phyloP scores from a whole-genome alignment of 1,140 invertebrate genomes.

The Copidosoma floridanum region DNA sequence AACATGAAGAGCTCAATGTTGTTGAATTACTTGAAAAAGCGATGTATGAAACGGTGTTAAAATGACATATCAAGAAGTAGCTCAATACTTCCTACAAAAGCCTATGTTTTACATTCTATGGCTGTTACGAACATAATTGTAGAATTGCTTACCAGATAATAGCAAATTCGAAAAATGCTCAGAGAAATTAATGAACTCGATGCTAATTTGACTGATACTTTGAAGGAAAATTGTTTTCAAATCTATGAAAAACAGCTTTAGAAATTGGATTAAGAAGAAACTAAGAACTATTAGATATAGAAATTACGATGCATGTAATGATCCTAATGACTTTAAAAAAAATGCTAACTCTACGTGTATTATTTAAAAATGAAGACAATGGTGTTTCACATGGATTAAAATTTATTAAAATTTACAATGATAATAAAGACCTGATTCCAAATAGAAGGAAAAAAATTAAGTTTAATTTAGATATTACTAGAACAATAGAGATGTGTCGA shows the following conservation, averaged over 20 bases:
- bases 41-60: too few relatives aligned
- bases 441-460: constrained; percentile 12
- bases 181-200: too few relatives aligned
- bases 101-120: constrained; percentile 31
- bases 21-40: too few relatives aligned
- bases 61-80: constrained; percentile 52
- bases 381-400: constrained; percentile 37
- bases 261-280: constrained; percentile 32
- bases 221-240: constrained; percentile 38
- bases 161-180: constrained; percentile 35
- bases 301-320: constrained; percentile 40
- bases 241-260: constrained; percentile 45
- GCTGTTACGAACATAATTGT: constrained; percentile 40
- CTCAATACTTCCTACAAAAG: constrained; percentile 45
- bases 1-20: too few relatives aligned
- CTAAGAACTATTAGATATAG: constrained; percentile 40
- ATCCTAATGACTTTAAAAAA: constrained; percentile 29
- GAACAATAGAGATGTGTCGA: constrained; percentile 7
- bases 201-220: too few relatives aligned
- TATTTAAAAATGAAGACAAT: constrained; percentile 40
- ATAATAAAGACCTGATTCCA: constrained; percentile 15
- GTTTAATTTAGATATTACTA: constrained; percentile 3
- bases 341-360: constrained; percentile 41
- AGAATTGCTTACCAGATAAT: constrained; percentile 40
- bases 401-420: constrained; percentile 34